Evolutionary conservation across 2,113 vertebrate species (phyloP), one percentile per base, ranked within the genome.

Genomic region (Eleginops maclovinus): DNA sequence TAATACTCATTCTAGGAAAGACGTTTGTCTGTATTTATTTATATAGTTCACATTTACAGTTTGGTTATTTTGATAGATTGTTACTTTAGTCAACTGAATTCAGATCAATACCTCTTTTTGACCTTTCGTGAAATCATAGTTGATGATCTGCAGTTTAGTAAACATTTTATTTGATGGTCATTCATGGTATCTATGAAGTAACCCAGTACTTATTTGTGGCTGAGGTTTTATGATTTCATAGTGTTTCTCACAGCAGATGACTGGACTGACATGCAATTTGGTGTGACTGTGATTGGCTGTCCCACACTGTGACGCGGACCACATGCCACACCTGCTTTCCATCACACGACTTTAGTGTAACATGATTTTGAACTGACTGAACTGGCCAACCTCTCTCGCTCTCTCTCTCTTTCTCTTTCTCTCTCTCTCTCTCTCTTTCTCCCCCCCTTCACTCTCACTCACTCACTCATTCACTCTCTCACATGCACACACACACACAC

Each of bases 361-460:
- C 72, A 16, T 82, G 70, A 83, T 83, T 67, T 61, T 78, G 68
- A 86, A 91, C 82, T 64, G n/a, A 67, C 19, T 87, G 80, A 88
- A 70, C 78, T 51, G 31, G 43, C 41, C 21, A 2, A 46, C 16
- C 31, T 19, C 14, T 1, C n/a, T n/a, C n/a, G n/a, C n/a, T n/a
- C n/a, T n/a, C n/a, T n/a, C n/a, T n/a, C n/a, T n/a, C n/a, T n/a
- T n/a, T n/a, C n/a, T n/a, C n/a, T n/a, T n/a, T n/a, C n/a, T n/a
- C n/a, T n/a, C n/a, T n/a, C n/a, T n/a, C n/a, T n/a, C n/a, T n/a
- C n/a, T n/a, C n/a, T n/a, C n/a, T n/a, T n/a, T n/a, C n/a, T n/a
- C n/a, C n/a, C n/a, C n/a, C n/a, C n/a, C n/a, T n/a, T n/a, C n/a
- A n/a, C n/a, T n/a, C n/a, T n/a, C n/a, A 36, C 63, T 4, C 61